A percentile compares a stretch with the other conserved stretches of the same genome.
Conservation (phyloP, 2,113 vertebrate genomes). For the Menura novaehollandiae region DNA sequence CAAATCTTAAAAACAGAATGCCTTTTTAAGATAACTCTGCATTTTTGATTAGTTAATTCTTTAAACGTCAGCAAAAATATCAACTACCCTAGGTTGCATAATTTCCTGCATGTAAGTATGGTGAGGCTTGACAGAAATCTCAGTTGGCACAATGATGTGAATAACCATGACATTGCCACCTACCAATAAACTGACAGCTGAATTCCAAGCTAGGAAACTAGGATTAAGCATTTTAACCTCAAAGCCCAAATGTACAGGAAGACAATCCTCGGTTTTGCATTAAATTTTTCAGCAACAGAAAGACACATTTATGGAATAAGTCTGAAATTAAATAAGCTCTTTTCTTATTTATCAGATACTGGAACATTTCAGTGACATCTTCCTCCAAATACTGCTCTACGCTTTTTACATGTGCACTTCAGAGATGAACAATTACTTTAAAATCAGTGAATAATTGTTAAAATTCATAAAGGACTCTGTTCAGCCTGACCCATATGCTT, state of each 20-base stretch:
- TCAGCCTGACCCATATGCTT: not conserved
- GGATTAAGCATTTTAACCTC: slow-evolving; percentile 21
- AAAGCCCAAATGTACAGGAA: not conserved
- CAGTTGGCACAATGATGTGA: slow-evolving; percentile 4
- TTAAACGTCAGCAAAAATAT: not conserved
- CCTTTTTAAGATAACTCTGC: not conserved
- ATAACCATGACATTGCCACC: slow-evolving; percentile 16
- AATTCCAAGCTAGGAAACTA: slow-evolving; percentile 11
- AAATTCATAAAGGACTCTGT: not conserved
- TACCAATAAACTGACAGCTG: slow-evolving; percentile 12
- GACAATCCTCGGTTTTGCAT: not conserved
- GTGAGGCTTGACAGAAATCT: slow-evolving; percentile 16
- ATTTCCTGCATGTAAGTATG: not conserved
- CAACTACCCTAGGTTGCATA: not conserved
- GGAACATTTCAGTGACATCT: not conserved
- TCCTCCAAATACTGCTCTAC: not conserved
- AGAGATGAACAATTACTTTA: slow-evolving; percentile 11
- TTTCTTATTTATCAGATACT: slow-evolving; percentile 6
- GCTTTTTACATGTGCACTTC: not conserved
- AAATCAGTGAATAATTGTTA: slow-evolving; percentile 22
- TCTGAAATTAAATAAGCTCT: slow-evolving; percentile 1
- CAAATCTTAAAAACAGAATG: not conserved
- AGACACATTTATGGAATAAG: not conserved
- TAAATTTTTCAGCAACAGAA: not conserved
- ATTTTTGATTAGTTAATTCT: not conserved